Base-by-base conservation (phyloP, 2,797 vertebrate genomes). In the Syngnathus rostellatus region DNA sequence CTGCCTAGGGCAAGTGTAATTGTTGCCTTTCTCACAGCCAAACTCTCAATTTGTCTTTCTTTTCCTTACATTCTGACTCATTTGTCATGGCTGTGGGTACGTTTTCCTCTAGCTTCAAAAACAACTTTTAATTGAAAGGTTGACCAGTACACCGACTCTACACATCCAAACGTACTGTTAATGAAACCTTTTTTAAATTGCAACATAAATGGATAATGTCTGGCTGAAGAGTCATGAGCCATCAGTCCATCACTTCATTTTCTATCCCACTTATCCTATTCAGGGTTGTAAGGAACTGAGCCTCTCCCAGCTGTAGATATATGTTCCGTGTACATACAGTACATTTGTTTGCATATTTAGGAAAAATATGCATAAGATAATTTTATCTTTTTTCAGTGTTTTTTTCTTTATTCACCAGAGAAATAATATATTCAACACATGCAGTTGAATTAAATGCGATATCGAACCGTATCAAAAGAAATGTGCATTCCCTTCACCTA, bases 1-100 rank as follows among this genome's bases (percentile, higher is more conserved):
- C 89, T 89, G 91, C 87, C 88, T 85, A 91, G 91, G 91, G 90
- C 90, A 91, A 90, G 85, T 90, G 88, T 89, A 91, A 91, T 91
- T 90, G 89, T 90, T 90, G 87, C 90, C 85, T 89, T 78, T 87
- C 84, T 87, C 84, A 88, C 83, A 86, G 76, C 81, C 77, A 80
- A 86, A 87, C 83, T 88, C 80, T 74, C 61, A 68, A 6, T 77
- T 66, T 64, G 65, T 72, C 55, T 66, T 62, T 67, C 63, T 45
- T 65, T 71, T 68, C 25, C 68, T 79, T 72, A 71, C 8, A n/a
- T 70, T 69, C 25, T 0, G 6, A 7, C 17, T 37, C 1, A 37
- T 37, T 58, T 55, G 5, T 23, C 2, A 14, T 37, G 55, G 55
- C 25, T 38, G 11, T 17, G 55, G 31, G 17, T 25, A 25, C 23